Evolutionary conservation across 2,797 vertebrate genomes (phyloP).

Genomic region (Rhodeus uyekii): DNA sequence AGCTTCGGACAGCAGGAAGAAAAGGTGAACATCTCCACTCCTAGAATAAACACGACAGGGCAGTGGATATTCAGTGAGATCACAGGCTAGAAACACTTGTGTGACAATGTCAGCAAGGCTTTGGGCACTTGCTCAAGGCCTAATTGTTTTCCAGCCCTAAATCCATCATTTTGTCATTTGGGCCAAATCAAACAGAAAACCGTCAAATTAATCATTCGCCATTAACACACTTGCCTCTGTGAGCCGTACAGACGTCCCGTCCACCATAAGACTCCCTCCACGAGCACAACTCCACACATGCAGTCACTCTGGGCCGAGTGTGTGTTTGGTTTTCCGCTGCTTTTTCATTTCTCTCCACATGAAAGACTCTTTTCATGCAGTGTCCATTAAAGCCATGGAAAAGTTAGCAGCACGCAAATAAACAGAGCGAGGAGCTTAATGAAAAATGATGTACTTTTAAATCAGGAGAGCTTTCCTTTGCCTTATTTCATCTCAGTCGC

Average conservation of each 20-base stretch:
- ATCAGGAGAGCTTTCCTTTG: conserved; percentile 35
- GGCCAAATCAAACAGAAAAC: conserved; percentile 30
- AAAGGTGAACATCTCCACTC: background rate
- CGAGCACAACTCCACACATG: conserved; percentile 38
- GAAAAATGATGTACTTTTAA: conserved; percentile 40
- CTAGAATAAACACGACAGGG: background rate
- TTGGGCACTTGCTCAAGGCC: conserved; percentile 11
- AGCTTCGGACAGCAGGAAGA: background rate
- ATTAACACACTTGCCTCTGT: conserved; percentile 15
- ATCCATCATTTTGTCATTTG: conserved; percentile 14
- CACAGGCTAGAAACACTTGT: background rate
- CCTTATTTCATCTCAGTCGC: background rate
- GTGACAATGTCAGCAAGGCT: background rate
- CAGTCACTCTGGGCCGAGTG: conserved; percentile 19
- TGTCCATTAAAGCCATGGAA: conserved; percentile 62
- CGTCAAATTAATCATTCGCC: background rate
- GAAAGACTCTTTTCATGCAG: conserved; percentile 62
- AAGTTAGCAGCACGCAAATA: conserved; percentile 48
- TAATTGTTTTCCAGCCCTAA: background rate
- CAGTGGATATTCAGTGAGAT: background rate
- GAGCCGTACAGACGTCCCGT: background rate
- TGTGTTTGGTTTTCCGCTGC: conserved; percentile 51
- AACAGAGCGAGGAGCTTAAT: conserved; percentile 40
- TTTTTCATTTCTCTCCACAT: conserved; percentile 56
- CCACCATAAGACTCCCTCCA: conserved; percentile 17